phyloP scores from a whole-genome alignment of 2,888 invertebrate genomes.

The Anoplius nigerrimus region DNA sequence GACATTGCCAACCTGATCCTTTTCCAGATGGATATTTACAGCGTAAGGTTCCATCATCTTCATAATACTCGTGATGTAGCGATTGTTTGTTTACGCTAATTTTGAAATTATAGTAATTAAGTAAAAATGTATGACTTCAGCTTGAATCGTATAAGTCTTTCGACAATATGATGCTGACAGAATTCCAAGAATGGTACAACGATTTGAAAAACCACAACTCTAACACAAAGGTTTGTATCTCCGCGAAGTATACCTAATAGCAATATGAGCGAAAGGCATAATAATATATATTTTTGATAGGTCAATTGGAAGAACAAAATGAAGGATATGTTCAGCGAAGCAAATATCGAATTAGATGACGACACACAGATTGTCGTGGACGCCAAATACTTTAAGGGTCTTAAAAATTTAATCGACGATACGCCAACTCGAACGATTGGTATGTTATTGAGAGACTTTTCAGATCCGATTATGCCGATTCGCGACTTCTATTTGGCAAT shows the following conservation, averaged over 20 bases:
- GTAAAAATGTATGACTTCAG: too few species aligned
- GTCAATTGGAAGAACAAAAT: slow-evolving; percentile 14
- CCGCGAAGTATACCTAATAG: neutral
- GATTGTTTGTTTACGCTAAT: too few species aligned
- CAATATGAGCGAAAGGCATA: neutral
- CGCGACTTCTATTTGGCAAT: neutral
- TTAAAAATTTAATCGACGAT: neutral
- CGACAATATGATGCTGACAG: neutral
- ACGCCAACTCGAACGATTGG: slow-evolving; percentile 6
- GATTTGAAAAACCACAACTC: neutral
- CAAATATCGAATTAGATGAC: slow-evolving; percentile 9
- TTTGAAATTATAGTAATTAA: too few species aligned
- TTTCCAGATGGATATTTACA: slow-evolving; percentile 26
- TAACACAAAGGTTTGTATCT: neutral
- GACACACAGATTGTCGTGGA: neutral
- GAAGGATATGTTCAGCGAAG: slow-evolving; percentile 6
- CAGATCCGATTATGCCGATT: too few species aligned
- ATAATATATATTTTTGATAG: neutral
- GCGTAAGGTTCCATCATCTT: neutral
- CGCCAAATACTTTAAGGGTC: neutral
- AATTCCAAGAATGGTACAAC: slow-evolving; percentile 9
- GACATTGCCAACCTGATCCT: slow-evolving; percentile 30
- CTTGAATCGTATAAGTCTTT: too few species aligned
- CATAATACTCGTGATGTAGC: too few species aligned
- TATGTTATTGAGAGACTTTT: neutral